These are phyloP conservation scores for Hippocampus kuda DNA, from an alignment of 2,797 vertebrate genomes.

Conservation along the genomic window DNA sequence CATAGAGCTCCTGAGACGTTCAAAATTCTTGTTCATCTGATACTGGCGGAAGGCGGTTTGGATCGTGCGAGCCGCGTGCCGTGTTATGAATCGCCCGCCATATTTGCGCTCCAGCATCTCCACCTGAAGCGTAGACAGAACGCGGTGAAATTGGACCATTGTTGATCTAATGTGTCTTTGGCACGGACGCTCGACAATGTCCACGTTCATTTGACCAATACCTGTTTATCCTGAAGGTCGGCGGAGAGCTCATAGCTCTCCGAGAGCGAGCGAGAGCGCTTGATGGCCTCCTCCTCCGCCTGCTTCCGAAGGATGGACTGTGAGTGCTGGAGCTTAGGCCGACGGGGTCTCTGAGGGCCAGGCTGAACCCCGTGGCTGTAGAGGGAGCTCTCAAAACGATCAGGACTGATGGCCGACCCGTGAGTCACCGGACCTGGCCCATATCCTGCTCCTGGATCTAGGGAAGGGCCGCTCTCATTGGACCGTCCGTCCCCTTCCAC, in stretches of 20 bases:
- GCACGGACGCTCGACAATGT: not conserved
- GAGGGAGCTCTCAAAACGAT: conserved; percentile 79
- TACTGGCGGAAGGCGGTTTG: conserved; percentile 98
- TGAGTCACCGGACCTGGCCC: conserved; percentile 79
- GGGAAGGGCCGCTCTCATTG: conserved; percentile 75
- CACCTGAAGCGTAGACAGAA: conserved; percentile 68
- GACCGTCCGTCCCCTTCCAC: conserved; percentile 89
- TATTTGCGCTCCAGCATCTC: conserved; percentile 99
- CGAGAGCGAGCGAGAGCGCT: conserved; percentile 88
- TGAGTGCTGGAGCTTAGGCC: conserved; percentile 91
- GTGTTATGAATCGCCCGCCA: conserved; percentile 94
- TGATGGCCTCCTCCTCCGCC: conserved; percentile 96
- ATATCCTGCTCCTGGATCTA: conserved; percentile 79
- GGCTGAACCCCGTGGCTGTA: conserved; percentile 75
- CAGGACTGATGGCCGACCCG: conserved; percentile 80
- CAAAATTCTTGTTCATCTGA: conserved; percentile 99
- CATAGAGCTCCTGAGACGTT: conserved; percentile 96
- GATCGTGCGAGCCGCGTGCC: conserved; percentile 95
- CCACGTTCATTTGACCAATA: conserved; percentile 36
- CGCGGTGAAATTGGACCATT: not conserved
- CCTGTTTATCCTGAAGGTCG: conserved; percentile 98
- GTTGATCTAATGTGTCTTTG: not conserved
- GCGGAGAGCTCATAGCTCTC: conserved; percentile 99
- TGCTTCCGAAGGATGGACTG: conserved; percentile 94
- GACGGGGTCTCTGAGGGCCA: conserved; percentile 78